phyloP scores from a whole-genome alignment of 1,140 invertebrate genomes.

The Neodiprion fabricii region DNA sequence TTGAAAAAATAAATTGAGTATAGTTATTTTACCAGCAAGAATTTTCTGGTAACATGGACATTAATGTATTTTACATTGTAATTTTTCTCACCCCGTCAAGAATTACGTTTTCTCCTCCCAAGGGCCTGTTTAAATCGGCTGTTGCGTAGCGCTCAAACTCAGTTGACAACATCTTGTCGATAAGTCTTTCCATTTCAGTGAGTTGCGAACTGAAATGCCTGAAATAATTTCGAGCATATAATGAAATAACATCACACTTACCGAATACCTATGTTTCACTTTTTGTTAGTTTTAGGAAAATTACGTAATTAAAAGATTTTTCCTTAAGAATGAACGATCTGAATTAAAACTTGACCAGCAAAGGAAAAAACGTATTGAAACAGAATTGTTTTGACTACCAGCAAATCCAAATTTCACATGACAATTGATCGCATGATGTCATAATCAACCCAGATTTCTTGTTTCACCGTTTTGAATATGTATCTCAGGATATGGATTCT shows the following conservation, averaged over 20 bases:
- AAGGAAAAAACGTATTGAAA: not conserved
- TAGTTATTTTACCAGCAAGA: constrained; percentile 19
- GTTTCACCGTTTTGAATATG: too few species aligned
- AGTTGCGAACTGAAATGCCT: constrained; percentile 95
- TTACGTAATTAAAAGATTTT: not conserved
- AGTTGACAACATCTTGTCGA: constrained; percentile 95
- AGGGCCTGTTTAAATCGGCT: constrained; percentile 88
- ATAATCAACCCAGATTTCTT: too few species aligned
- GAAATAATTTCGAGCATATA: constrained; percentile 28
- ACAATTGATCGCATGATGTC: too few species aligned
- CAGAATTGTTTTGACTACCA: too few species aligned
- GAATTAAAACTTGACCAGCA: too few species aligned
- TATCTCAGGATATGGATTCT: too few species aligned
- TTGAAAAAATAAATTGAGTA: constrained; percentile 25
- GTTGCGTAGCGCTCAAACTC: constrained; percentile 95
- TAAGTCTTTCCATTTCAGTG: constrained; percentile 94
- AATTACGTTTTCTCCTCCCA: constrained; percentile 69
- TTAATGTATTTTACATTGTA: not conserved
- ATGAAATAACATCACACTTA: constrained; percentile 10
- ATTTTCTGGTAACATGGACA: constrained; percentile 21
- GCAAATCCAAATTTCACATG: too few species aligned
- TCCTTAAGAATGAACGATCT: too few species aligned
- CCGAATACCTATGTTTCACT: not conserved
- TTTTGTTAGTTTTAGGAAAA: not conserved
- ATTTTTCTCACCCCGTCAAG: constrained; percentile 64